Base-by-base conservation (phyloP, 2,113 vertebrate genomes). In the Aspidoscelis tigris region DNA sequence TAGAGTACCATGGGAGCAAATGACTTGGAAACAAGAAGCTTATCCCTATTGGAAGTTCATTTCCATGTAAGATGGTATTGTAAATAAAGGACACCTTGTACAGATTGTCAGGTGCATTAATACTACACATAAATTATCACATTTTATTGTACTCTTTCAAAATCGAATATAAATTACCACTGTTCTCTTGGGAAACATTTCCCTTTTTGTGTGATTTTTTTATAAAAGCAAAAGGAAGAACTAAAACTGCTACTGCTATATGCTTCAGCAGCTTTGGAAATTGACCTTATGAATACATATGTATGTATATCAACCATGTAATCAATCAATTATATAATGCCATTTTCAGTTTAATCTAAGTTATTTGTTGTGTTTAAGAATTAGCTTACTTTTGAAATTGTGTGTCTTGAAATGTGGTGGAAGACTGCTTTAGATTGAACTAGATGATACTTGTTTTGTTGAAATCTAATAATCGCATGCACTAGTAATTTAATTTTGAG, bases 271-370 rank as follows among this genome's bases (percentile, higher is more conserved):
- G 14, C 44, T 70, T 21, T 55, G 7, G 47, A 68, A 20, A 14
- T 24, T 41, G 33, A 9, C 47, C n/a, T 71, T 81, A 39, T 9
- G 11, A 47, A 3, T 75, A 1, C 20, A 80, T 61, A 58, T 79
- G 16, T 22, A 53, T 2, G 6, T 3, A n/a, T 80, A n/a, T 18
- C 78, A 20, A 26, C 5, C 65, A 79, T 73, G 6, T 55, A 87
- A 20, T 47, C 83, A 33, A 43, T 65, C 66, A 47, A 87, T 70
- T 44, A 78, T 61, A n/a, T 7, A 71, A 18, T 5, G 44, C 8
- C 16, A 33, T 61, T 78, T 73, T 89, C 12, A 66, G 10, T 55
- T 9, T 7, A 86, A 88, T 61, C 24, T 2, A 75, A 74, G 3
- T 1, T 53, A 78, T 58, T 18, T 58, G 70, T 4, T 61, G 58